Percentiles rank a stretch among this genome's conserved stretches.
phyloP scores from a whole-genome alignment of 2,113 vertebrate genomes.

The Lepus europaeus region DNA sequence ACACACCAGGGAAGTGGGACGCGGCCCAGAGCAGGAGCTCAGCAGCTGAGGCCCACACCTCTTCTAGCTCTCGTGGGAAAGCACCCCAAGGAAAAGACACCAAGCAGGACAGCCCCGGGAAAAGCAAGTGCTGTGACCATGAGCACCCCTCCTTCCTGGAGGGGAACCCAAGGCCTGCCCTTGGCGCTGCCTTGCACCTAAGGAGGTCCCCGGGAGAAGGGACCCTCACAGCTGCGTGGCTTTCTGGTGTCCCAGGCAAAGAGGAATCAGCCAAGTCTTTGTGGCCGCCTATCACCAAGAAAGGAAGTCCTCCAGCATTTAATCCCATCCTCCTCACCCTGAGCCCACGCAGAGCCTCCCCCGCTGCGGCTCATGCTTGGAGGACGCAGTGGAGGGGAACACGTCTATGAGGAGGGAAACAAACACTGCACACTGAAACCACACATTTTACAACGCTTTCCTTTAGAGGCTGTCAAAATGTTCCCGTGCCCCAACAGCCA shows the following conservation, averaged over 20 bases:
- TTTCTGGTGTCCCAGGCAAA: background rate
- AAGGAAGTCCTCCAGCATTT: background rate
- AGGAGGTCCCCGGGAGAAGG: background rate
- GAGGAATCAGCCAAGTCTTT: background rate
- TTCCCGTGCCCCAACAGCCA: background rate
- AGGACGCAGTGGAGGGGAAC: background rate
- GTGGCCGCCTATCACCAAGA: background rate
- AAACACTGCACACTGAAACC: background rate
- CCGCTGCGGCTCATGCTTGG: background rate
- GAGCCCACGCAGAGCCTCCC: background rate
- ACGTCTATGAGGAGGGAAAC: background rate
- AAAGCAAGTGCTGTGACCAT: background rate
- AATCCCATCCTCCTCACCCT: background rate
- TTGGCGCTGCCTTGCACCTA: background rate
- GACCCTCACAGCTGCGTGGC: background rate
- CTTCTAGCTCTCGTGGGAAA: background rate
- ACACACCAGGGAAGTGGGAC: background rate
- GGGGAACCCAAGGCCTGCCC: background rate
- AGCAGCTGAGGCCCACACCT: background rate
- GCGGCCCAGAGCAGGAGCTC: no score
- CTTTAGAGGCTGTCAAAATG: slow-evolving; percentile 10
- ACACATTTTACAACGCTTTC: background rate
- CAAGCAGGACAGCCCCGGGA: no score
- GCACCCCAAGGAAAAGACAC: background rate
- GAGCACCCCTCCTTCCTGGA: background rate